Base-by-base conservation (phyloP, 2,888 invertebrate species). In the Bembecia ichneumoniformis region DNA sequence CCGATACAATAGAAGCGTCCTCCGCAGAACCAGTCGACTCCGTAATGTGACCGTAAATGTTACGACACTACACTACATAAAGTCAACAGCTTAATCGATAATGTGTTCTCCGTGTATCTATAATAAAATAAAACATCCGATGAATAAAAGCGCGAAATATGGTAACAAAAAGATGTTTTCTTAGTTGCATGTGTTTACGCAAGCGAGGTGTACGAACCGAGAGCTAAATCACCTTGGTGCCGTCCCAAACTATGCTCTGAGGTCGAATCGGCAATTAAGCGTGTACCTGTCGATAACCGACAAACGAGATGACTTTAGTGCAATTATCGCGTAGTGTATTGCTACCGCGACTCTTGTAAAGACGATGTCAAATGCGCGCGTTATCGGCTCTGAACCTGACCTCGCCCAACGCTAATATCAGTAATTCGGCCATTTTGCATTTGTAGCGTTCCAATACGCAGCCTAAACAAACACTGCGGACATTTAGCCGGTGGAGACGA, bases 191-290 rank as follows among this genome's bases (percentile, higher is more conserved):
- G 55, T 68, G 64, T 82, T 83, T 82, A 82, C 80, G 78, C 78
- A 82, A 82, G 78, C 65, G 64, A 65, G 83, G 82, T 82, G 59
- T 56, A 74, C 71, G 83, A 82, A 83, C 83, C 78, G 71, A 49
- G 54, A 58, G 57, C 55, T 59, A 58, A 69, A 74, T 82, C 80
- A 82, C 83, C 83, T 82, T 82, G 79, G 70, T 55, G 55, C 68
- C 73, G 82, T 80, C 81, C 80, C 80, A 79, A 82, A 78, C 79
- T 75, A 68, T 74, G 69, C 74, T 76, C 77, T 78, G 77, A 82
- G 83, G 82, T 78, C 83, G 69, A 64, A 71, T 69, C 71, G 60
- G 66, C 72, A 75, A 80, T 82, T 35, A 80, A 82, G 60, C 59
- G 64, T 76, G 13, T 40, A 40, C 40, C 46, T 40, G 74, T 77